Percentiles rank a stretch among this genome's conserved stretches.
Evolutionary conservation across 1,140 invertebrate species (phyloP).

Genomic region (Drosophila teissieri): DNA sequence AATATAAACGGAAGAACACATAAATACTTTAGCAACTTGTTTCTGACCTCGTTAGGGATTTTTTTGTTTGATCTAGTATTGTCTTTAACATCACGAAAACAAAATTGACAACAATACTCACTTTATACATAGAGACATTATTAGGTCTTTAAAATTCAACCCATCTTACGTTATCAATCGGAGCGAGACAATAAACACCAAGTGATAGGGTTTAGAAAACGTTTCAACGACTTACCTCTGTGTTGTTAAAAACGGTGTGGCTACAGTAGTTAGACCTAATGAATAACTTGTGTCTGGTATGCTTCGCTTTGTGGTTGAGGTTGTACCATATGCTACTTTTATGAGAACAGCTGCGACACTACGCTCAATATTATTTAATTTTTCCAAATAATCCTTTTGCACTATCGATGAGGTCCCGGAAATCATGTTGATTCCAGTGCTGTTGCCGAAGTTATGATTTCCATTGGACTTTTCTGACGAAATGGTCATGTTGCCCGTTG

Average conservation of each 20-base stretch:
- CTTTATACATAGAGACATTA: too few relatives aligned
- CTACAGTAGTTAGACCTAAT: slow-evolving; percentile 87
- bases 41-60: too few relatives aligned
- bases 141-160: too few relatives aligned
- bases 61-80: too few relatives aligned
- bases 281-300: slow-evolving; percentile 88
- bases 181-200: too few relatives aligned
- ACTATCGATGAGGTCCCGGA: slow-evolving; percentile 42
- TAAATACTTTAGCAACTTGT: too few relatives aligned
- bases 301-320: slow-evolving; percentile 87
- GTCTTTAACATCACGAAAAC: too few relatives aligned
- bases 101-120: too few relatives aligned
- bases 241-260: slow-evolving; percentile 87
- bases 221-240: slow-evolving; percentile 71
- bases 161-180: too few relatives aligned
- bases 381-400: slow-evolving; percentile 70
- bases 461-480: slow-evolving; percentile 22
- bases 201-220: too few relatives aligned
- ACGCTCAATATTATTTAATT: slow-evolving; percentile 86
- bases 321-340: slow-evolving; percentile 89
- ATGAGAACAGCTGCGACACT: slow-evolving; percentile 88
- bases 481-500: slow-evolving; percentile 24
- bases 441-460: slow-evolving; percentile 19
- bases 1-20: too few relatives aligned
- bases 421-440: slow-evolving; percentile 35